phyloP scores from a whole-genome alignment of 2,888 invertebrate genomes.

The Trachelus iudaicus region DNA sequence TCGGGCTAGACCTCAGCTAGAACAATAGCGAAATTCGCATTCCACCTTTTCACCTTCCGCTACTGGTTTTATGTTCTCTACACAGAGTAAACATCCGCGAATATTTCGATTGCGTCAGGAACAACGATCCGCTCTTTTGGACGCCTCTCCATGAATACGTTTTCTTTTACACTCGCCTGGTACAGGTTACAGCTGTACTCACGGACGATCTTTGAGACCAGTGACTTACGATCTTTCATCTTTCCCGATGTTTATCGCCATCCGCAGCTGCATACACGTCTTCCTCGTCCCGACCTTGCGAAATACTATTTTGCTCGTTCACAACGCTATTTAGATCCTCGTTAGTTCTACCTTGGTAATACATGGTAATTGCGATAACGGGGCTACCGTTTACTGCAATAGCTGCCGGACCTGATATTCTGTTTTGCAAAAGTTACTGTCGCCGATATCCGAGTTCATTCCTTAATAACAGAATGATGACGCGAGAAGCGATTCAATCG shows the following conservation, averaged over 20 bases:
- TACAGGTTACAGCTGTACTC: neutral
- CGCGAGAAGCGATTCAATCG: no score
- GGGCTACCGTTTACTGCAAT: neutral
- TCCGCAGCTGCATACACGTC: neutral
- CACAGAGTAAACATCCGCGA: neutral
- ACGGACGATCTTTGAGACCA: neutral
- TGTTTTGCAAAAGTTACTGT: neutral
- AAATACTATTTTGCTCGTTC: neutral
- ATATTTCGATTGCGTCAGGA: neutral
- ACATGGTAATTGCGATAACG: neutral
- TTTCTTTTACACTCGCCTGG: neutral
- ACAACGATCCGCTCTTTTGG: neutral
- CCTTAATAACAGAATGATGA: neutral
- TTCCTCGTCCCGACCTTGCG: neutral
- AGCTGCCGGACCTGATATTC: neutral
- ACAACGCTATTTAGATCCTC: neutral
- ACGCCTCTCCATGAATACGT: neutral
- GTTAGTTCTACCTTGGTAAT: neutral
- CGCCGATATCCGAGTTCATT: neutral
- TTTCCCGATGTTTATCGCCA: neutral
- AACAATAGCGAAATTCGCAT: neutral
- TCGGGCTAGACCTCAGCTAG: neutral
- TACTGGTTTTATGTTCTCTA: neutral
- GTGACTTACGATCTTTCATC: neutral
- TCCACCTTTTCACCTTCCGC: neutral